Conservation (phyloP, 2,888 invertebrate genomes). For the Pachydiplax longipennis region DNA sequence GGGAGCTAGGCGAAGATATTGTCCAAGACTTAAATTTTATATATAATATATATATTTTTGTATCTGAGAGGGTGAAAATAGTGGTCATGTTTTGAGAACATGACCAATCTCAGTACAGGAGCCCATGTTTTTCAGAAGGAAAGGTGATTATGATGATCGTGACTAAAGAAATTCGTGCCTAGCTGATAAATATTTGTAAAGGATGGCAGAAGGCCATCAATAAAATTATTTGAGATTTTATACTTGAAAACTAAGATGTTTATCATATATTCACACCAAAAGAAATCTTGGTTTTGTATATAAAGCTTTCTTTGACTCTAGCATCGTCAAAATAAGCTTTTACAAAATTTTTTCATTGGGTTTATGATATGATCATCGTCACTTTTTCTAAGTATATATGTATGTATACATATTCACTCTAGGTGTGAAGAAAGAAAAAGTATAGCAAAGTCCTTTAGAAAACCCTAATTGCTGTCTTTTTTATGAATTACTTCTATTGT, state of each 20-base stretch:
- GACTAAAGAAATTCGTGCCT: conserved; percentile 20
- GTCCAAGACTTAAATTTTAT: conserved; percentile 13
- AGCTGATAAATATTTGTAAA: conserved; percentile 18
- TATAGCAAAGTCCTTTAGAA: neutral
- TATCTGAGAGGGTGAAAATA: conserved; percentile 27
- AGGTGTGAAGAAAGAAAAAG: neutral
- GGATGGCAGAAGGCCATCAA: conserved; percentile 1
- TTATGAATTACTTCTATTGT: neutral
- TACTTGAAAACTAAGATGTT: conserved; percentile 7
- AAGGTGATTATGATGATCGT: conserved; percentile 29
- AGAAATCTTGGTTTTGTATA: neutral
- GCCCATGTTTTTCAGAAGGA: neutral
- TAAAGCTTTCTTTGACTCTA: neutral
- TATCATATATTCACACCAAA: neutral
- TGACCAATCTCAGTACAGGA: conserved; percentile 1
- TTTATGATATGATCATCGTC: conserved; percentile 36
- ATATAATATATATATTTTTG: conserved; percentile 34
- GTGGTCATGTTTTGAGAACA: conserved; percentile 5
- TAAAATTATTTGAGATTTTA: conserved; percentile 37
- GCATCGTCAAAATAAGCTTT: conserved; percentile 10
- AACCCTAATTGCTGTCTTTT: conserved; percentile 3
- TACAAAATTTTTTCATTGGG: neutral
- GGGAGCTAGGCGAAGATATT: conserved; percentile 13
- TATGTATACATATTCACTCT: conserved; percentile 11
- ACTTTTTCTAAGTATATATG: conserved; percentile 13